phyloP scores from a whole-genome alignment of 2,888 invertebrate species.

The Aphrophora alni region DNA sequence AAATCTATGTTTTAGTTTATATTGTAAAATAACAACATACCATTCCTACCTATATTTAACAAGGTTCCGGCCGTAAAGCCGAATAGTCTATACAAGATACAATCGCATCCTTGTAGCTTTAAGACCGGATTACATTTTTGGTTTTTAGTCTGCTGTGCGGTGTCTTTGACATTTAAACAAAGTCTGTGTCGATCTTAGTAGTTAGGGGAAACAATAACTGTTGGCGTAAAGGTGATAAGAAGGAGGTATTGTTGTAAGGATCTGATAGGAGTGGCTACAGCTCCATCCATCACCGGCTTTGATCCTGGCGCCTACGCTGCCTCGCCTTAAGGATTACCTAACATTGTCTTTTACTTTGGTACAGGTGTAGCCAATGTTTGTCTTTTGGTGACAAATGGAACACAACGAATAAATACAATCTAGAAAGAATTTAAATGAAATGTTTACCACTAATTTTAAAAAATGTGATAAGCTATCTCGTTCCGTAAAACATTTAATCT shows the following conservation, averaged over 20 bases:
- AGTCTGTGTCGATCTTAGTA: neutral
- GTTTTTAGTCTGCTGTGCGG: neutral
- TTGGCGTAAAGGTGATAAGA: neutral
- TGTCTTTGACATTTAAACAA: neutral
- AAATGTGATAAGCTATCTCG: no score
- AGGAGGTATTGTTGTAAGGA: neutral
- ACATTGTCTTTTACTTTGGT: neutral
- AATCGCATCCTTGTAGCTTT: neutral
- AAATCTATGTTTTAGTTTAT: no score
- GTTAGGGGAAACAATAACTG: neutral
- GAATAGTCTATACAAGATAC: neutral
- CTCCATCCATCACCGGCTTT: slow-evolving; percentile 1
- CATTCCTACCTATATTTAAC: no score
- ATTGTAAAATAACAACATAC: no score
- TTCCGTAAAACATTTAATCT: no score
- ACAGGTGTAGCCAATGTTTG: neutral
- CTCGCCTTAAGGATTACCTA: neutral
- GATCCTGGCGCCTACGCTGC: neutral
- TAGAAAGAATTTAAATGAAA: no score
- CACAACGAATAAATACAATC: neutral
- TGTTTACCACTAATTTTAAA: no score
- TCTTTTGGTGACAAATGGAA: neutral
- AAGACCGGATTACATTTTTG: slow-evolving; percentile 2
- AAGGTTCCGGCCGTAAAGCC: no score
- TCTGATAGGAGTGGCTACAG: neutral